Conservation (phyloP, 2,113 vertebrate species). For the Ameiurus melas region DNA sequence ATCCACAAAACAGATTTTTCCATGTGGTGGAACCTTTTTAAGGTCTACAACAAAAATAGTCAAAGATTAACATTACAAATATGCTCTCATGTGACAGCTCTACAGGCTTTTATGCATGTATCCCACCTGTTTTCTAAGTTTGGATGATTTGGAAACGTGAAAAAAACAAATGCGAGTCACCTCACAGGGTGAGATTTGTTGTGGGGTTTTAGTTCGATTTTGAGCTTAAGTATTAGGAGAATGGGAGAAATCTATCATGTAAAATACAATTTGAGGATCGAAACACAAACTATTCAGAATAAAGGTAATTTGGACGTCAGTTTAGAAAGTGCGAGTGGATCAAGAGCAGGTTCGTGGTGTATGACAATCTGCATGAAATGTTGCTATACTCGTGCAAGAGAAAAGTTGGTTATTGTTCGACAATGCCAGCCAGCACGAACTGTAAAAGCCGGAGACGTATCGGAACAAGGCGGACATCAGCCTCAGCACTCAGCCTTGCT, state of each 20-base stretch:
- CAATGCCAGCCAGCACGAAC: background rate
- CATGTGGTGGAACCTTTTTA: background rate
- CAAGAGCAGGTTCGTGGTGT: background rate
- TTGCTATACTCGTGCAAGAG: background rate
- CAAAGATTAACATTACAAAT: background rate
- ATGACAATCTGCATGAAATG: background rate
- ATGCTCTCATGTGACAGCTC: background rate
- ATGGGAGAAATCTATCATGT: background rate
- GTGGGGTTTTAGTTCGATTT: background rate
- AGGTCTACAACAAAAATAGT: background rate
- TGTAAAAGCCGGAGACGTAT: background rate
- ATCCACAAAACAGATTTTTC: background rate
- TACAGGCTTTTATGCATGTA: background rate
- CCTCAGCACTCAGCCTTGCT: conserved; percentile 23
- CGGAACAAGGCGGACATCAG: background rate
- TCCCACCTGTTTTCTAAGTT: background rate
- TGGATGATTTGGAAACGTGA: background rate
- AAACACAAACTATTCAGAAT: background rate
- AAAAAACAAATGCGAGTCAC: background rate
- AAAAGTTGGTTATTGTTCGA: background rate
- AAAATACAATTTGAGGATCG: background rate
- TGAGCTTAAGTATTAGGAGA: too few relatives aligned
- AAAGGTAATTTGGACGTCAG: background rate
- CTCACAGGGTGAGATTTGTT: background rate
- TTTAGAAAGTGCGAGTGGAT: background rate